A percentile compares a stretch with the other conserved stretches of the same genome.
These are phyloP conservation scores for Origma solitaria DNA, from an alignment of 2,113 vertebrate genomes.

Conservation along the genomic window DNA sequence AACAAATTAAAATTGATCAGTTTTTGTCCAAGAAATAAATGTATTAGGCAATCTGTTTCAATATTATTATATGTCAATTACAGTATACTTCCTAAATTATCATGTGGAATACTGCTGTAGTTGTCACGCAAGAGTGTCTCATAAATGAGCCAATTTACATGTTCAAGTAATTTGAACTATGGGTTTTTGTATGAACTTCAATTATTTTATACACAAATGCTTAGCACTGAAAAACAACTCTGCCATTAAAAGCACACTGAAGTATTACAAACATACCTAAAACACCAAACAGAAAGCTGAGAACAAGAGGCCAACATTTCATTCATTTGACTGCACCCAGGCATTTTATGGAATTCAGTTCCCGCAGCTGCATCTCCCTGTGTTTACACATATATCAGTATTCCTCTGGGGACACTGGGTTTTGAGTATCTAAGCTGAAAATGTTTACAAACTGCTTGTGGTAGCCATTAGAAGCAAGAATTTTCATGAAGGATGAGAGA, in stretches of 20 bases:
- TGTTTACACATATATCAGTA: background rate
- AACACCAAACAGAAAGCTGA: background rate
- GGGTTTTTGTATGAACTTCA: background rate
- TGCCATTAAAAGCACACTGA: background rate
- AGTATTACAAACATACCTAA: background rate
- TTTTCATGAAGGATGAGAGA: background rate
- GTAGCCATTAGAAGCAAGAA: background rate
- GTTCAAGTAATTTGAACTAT: slow-evolving; percentile 16
- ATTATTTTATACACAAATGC: background rate
- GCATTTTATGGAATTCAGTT: background rate
- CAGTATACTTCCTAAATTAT: background rate
- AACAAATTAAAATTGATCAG: slow-evolving; percentile 31
- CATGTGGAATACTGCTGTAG: background rate
- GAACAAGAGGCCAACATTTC: background rate
- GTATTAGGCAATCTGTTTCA: background rate
- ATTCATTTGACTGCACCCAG: background rate
- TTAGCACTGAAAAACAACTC: background rate
- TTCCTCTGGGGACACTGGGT: background rate
- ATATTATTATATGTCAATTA: background rate
- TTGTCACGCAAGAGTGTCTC: slow-evolving; percentile 6
- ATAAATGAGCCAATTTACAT: slow-evolving; percentile 19
- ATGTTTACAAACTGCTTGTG: background rate
- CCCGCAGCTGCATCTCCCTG: background rate
- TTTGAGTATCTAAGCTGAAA: background rate
- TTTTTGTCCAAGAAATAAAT: background rate